These are phyloP conservation scores for Lepidonotus clava DNA, from an alignment of 2,888 invertebrate genomes.

Conservation along the genomic window DNA sequence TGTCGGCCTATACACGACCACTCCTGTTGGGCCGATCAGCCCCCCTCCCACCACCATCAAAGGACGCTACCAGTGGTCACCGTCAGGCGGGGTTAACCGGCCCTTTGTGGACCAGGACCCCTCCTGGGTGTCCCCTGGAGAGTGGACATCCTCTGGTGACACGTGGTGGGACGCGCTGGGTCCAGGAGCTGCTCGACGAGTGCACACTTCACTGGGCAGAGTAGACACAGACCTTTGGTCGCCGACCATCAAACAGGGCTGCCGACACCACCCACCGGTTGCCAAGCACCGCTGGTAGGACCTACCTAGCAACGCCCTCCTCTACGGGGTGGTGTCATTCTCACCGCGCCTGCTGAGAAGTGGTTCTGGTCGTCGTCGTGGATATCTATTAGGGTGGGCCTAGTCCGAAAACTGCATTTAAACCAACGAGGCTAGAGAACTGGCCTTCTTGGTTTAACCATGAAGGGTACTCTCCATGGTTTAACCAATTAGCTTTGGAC, in stretches of 20 bases:
- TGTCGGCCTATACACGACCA: not conserved
- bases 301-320: too few species aligned
- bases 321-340: not conserved
- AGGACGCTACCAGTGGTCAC: not conserved
- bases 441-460: too few species aligned
- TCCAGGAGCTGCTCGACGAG: not conserved
- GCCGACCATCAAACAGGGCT: conserved; percentile 3
- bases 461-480: too few species aligned
- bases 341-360: not conserved
- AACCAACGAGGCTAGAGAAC: too few species aligned
- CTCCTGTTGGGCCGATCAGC: not conserved
- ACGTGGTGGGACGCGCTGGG: not conserved
- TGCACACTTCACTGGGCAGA: not conserved
- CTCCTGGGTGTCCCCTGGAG: not conserved
- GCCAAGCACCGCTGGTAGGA: too few species aligned
- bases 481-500: too few species aligned
- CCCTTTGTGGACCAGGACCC: not conserved
- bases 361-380: too few species aligned
- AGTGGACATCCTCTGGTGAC: not conserved
- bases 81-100: not conserved
- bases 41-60: not conserved
- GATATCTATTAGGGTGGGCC: too few species aligned
- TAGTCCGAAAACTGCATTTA: too few species aligned
- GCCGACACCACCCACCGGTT: not conserved
- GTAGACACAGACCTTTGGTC: not conserved